Percentiles rank a stretch among this genome's conserved stretches.
Evolutionary conservation across 2,888 invertebrate species (phyloP).

Genomic region (Caenorhabditis panamensis): DNA sequence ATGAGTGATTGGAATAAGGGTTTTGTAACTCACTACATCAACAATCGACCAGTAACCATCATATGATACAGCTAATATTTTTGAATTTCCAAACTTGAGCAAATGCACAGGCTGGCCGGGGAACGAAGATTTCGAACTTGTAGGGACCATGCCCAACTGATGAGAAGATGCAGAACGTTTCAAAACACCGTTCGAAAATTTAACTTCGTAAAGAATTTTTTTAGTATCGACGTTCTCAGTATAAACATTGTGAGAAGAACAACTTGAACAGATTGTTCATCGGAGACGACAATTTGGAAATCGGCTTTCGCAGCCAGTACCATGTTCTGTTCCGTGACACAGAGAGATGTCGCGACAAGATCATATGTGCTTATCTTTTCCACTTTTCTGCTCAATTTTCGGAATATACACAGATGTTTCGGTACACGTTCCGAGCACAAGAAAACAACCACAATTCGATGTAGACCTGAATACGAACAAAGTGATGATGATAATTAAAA

Average conservation of each 20-base stretch:
- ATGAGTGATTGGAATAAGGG: not conserved
- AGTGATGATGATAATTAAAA: too few relatives aligned
- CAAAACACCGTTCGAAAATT: conserved; percentile 33
- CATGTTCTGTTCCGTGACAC: not conserved
- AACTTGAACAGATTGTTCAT: conserved; percentile 31
- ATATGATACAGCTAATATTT: conserved; percentile 47
- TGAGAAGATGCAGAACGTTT: conserved; percentile 37
- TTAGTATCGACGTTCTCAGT: conserved; percentile 49
- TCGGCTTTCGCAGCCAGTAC: conserved; percentile 42
- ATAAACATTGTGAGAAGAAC: conserved; percentile 30
- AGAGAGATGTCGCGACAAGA: conserved; percentile 20
- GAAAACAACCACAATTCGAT: conserved; percentile 22
- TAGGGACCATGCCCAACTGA: conserved; percentile 50
- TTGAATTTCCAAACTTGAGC: not conserved
- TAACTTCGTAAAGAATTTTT: conserved; percentile 65
- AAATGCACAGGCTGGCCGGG: conserved; percentile 42
- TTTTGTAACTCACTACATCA: conserved; percentile 51
- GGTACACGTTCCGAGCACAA: conserved; percentile 48
- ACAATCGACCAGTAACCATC: conserved; percentile 64
- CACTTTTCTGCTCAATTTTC: conserved; percentile 17
- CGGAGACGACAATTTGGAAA: conserved; percentile 52
- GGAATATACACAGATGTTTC: conserved; percentile 36
- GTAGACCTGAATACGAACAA: too few relatives aligned
- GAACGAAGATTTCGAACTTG: conserved; percentile 24
- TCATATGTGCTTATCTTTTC: conserved; percentile 14